These are phyloP conservation scores for Acipenser oxyrinchus DNA, from an alignment of 2,797 vertebrate species.

Conservation along the genomic window DNA sequence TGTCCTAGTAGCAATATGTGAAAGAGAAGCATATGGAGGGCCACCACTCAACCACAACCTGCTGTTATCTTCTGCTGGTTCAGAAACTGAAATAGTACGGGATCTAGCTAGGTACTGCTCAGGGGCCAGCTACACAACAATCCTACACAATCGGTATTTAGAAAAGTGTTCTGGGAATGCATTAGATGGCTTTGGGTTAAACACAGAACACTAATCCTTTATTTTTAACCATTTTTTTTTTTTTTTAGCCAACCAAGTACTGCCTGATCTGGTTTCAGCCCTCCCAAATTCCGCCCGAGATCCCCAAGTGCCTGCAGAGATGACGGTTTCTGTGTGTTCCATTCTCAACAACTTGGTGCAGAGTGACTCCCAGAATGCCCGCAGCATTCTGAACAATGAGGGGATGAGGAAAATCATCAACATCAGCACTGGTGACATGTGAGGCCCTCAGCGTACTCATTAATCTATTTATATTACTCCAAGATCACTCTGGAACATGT, in stretches of 20 bases:
- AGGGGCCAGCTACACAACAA: too few relatives aligned
- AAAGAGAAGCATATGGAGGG: too few relatives aligned
- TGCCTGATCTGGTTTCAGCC: slow-evolving; percentile 63
- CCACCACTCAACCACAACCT: too few relatives aligned
- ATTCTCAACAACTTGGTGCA: slow-evolving; percentile 71
- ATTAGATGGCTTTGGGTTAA: too few relatives aligned
- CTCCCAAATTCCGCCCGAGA: slow-evolving; percentile 49
- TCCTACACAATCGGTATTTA: too few relatives aligned
- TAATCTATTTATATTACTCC: too few relatives aligned
- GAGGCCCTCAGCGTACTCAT: slow-evolving; percentile 12
- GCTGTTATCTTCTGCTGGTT: too few relatives aligned
- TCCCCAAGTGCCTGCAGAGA: slow-evolving; percentile 48
- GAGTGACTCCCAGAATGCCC: slow-evolving; percentile 47
- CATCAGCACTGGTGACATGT: slow-evolving; percentile 71
- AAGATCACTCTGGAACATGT: too few relatives aligned
- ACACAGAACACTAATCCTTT: neutral
- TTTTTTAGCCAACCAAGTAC: slow-evolving; percentile 60
- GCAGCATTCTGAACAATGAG: slow-evolving; percentile 49
- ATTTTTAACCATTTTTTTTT: neutral
- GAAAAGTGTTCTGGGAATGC: too few relatives aligned
- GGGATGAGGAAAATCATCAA: slow-evolving; percentile 65
- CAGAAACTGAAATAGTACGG: too few relatives aligned
- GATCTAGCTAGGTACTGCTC: too few relatives aligned
- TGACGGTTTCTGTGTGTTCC: slow-evolving; percentile 55
- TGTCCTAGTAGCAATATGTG: too few relatives aligned